Evolutionary conservation across 1,140 invertebrate genomes (phyloP).

Genomic region (Fopius arisanus): DNA sequence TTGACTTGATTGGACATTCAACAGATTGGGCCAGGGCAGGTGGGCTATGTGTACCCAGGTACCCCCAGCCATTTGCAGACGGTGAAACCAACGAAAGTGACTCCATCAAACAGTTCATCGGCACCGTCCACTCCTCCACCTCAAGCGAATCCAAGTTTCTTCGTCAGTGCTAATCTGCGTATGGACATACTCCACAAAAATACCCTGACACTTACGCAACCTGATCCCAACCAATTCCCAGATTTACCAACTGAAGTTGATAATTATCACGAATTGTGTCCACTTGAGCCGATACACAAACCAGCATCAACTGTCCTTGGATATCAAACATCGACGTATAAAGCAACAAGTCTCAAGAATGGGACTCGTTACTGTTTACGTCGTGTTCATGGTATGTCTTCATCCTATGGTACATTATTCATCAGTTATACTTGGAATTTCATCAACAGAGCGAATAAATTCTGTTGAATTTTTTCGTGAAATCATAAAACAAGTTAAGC

Average conservation of each 20-base stretch:
- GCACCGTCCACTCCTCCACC: conserved; percentile 65
- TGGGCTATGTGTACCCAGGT: conserved; percentile 71
- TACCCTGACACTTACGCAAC: conserved; percentile 75
- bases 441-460: too few relatives aligned
- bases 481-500: too few relatives aligned
- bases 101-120: conserved; percentile 58
- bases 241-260: conserved; percentile 88
- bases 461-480: too few relatives aligned
- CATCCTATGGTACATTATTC: too few relatives aligned
- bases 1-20: conserved; percentile 38
- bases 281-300: conserved; percentile 77
- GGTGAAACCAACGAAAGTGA: conserved; percentile 59
- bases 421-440: background rate
- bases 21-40: conserved; percentile 45
- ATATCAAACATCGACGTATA: conserved; percentile 88
- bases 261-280: conserved; percentile 88
- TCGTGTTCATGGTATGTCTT: conserved; percentile 89
- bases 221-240: conserved; percentile 71
- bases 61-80: conserved; percentile 71
- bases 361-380: conserved; percentile 87
- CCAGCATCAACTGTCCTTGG: conserved; percentile 71
- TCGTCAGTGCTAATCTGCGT: conserved; percentile 79
- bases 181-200: conserved; percentile 81
- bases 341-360: conserved; percentile 88
- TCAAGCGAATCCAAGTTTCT: conserved; percentile 67